Conservation (phyloP, 2,888 invertebrate species). For the Hirtodrosophila trivittata region DNA sequence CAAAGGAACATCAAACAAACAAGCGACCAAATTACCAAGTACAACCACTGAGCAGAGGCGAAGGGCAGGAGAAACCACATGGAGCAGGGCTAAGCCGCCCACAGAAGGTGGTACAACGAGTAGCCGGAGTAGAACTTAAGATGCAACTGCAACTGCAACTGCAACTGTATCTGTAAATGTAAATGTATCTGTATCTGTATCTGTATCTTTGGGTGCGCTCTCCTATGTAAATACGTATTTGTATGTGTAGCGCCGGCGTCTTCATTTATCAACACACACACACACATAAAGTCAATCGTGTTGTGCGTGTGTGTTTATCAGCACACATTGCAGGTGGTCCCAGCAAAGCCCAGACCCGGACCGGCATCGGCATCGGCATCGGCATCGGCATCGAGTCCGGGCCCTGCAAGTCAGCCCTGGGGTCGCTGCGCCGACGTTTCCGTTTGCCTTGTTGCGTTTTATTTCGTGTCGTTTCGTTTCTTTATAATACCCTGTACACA, state of each 20-base stretch:
- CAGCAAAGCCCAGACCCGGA: constrained; percentile 19
- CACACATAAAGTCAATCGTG: not conserved
- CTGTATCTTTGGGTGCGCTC: constrained; percentile 4
- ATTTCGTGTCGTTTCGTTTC: constrained; percentile 39
- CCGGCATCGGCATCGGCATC: constrained; percentile 34
- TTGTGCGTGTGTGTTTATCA: constrained; percentile 66
- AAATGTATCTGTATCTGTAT: constrained; percentile 22
- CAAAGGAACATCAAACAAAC: constrained; percentile 50
- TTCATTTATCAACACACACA: constrained; percentile 65
- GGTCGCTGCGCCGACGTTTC: constrained; percentile 69
- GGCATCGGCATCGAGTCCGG: constrained; percentile 34
- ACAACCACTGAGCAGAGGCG: constrained; percentile 14
- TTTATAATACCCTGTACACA: constrained; percentile 37
- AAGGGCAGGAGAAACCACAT: too few species aligned
- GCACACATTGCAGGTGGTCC: constrained; percentile 77
- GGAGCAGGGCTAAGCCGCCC: constrained; percentile 44
- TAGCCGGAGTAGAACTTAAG: constrained; percentile 31
- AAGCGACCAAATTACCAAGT: constrained; percentile 48
- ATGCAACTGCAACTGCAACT: constrained; percentile 22
- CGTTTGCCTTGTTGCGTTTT: constrained; percentile 66
- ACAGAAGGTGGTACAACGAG: constrained; percentile 8
- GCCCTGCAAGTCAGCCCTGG: constrained; percentile 55
- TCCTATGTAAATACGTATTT: constrained; percentile 3
- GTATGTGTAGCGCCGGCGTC: constrained; percentile 71
- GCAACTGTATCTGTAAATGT: constrained; percentile 3